phyloP scores from a whole-genome alignment of 2,113 vertebrate species.

The Sclerurus mexicanus region DNA sequence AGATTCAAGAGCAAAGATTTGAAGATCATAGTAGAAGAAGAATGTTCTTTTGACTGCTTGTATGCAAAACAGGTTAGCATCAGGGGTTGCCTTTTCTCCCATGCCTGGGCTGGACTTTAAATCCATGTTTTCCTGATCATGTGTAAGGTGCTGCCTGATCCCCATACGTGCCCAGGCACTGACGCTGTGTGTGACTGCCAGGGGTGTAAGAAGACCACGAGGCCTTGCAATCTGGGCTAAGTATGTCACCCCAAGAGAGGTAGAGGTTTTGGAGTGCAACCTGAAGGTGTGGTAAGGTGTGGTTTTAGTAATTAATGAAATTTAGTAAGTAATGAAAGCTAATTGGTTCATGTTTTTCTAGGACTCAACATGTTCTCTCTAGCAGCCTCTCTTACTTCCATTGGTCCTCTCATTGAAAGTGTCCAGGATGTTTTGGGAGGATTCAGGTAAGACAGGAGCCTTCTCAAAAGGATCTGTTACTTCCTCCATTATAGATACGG shows the following conservation, averaged over 20 bases:
- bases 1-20: neutral
- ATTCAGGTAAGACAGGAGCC: neutral
- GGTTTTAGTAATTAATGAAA: no score
- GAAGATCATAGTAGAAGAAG: neutral
- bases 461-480: neutral
- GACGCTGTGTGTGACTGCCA: neutral
- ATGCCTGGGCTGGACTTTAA: neutral
- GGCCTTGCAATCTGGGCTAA: neutral
- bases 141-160: neutral
- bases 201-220: neutral
- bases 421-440: neutral
- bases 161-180: accelerated
- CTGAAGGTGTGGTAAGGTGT: neutral
- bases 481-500: neutral
- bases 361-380: neutral
- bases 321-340: slow-evolving; percentile 13
- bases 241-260: neutral
- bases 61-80: neutral
- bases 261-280: neutral
- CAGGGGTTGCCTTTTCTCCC: neutral
- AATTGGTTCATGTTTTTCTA: neutral
- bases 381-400: neutral
- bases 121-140: neutral
- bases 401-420: neutral
- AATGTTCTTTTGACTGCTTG: neutral